These are phyloP conservation scores for Spicauda simplicius DNA, from an alignment of 2,888 invertebrate species.

Conservation along the genomic window DNA sequence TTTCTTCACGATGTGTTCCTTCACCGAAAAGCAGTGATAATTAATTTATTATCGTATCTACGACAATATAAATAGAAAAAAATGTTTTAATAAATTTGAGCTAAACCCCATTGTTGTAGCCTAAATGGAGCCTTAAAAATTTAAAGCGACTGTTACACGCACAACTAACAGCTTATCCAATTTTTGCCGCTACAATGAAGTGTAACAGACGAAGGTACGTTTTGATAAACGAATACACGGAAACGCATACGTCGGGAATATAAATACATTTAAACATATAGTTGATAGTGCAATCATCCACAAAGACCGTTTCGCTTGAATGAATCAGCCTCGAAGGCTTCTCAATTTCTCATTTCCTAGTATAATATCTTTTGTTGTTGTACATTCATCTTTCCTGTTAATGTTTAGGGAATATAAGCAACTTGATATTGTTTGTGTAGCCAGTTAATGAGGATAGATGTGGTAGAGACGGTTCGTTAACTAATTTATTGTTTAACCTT, in stretches of 20 bases:
- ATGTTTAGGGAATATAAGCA: neutral
- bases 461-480: neutral
- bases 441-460: neutral
- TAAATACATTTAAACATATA: conserved; percentile 24
- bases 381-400: conserved; percentile 1
- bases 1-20: no score
- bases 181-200: no score
- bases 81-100: no score
- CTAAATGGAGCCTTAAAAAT: no score
- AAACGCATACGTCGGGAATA: neutral
- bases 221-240: no score
- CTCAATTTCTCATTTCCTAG: conserved; percentile 56
- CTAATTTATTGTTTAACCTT: neutral
- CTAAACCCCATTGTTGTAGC: no score
- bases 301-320: conserved; percentile 55
- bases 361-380: conserved; percentile 35
- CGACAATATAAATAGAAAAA: no score
- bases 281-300: conserved; percentile 50
- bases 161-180: no score
- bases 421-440: neutral
- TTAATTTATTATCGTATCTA: no score
- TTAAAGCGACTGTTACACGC: no score
- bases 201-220: no score
- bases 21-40: no score
- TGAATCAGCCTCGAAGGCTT: conserved; percentile 59